Evolutionary conservation across 2,888 invertebrate species (phyloP), one percentile per base, ranked within the genome.

Genomic region (Sarcophaga rosellei): DNA sequence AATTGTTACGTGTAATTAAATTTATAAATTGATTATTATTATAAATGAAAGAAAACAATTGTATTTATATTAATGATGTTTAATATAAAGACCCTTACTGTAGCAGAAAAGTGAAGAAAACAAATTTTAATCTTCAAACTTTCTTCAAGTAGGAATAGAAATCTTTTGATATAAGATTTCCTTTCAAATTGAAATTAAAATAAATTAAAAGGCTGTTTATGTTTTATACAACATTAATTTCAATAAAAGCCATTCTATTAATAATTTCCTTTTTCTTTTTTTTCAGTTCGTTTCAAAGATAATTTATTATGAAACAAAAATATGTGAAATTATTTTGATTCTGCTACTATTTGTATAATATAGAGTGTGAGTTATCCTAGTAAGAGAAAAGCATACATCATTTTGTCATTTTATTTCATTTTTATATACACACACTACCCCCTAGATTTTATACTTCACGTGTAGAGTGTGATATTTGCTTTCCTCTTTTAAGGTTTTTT

Each of bases 381-480:
- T 53, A 53, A 47, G 68, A 78, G 81, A 59, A 74, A 45, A 74
- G 61, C 78, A 82, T 85, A 85, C 81, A 85, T 85, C 85, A 85
- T 85, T 74, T 77, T 85, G 75, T 75, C 78, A 82, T 81, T 82
- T 75, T 25, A 69, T 44, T 59, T 81, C 8, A 47, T 47, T 81
- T 66, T 45, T 47, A 45, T 17, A 15, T 45, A 47, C 68, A 78
- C 61, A 12, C 20, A 17, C 35, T 69, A 12, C 23, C 17, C 25
- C 17, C 35, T 23, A 35, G 44, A 11, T 23, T 45, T 35, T 20
- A 59, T 25, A 15, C 12, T 68, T 66, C 47, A 74, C 47, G 25
- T 69, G 65, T 25, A 75, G 70, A 15, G 53, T 74, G 63, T 76
- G 76, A 74, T 83, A 79, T 86, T 5, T 84, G 85, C 86, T 86